These are phyloP conservation scores for Scaptomyza cyrtandrae DNA, from an alignment of 2,888 invertebrate genomes.

Conservation along the genomic window DNA sequence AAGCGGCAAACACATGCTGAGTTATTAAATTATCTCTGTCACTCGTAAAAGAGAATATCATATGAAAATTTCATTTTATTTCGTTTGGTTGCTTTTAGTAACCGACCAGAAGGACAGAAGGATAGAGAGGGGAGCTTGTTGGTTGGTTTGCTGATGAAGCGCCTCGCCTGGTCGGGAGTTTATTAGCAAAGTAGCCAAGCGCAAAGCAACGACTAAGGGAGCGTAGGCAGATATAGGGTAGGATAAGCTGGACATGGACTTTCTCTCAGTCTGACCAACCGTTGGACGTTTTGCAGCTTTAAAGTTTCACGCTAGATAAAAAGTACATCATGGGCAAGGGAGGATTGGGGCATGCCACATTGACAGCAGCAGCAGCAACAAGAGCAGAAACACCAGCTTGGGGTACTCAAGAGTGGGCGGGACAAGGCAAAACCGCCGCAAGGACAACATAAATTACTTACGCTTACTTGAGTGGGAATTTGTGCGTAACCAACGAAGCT, in stretches of 20 bases:
- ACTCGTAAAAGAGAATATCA: slow-evolving; percentile 75
- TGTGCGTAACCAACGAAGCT: slow-evolving; percentile 81
- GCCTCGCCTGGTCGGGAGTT: slow-evolving; percentile 55
- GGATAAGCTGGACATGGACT: slow-evolving; percentile 50
- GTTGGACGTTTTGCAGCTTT: slow-evolving; percentile 63
- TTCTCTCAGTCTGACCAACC: slow-evolving; percentile 47
- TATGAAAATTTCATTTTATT: slow-evolving; percentile 79
- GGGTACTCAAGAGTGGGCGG: slow-evolving; percentile 5
- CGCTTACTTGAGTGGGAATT: slow-evolving; percentile 82
- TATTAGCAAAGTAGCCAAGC: slow-evolving; percentile 79
- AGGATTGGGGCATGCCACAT: slow-evolving; percentile 11
- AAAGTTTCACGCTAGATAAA: slow-evolving; percentile 75
- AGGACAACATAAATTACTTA: slow-evolving; percentile 82
- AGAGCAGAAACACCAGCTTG: not conserved
- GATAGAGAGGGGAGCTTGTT: not conserved
- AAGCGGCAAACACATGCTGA: slow-evolving; percentile 64
- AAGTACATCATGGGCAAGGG: slow-evolving; percentile 32
- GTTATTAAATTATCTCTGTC: slow-evolving; percentile 77
- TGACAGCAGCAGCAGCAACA: slow-evolving; percentile 8
- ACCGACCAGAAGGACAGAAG: slow-evolving; percentile 11
- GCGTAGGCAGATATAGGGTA: slow-evolving; percentile 12
- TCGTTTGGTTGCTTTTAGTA: slow-evolving; percentile 69
- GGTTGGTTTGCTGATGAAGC: slow-evolving; percentile 29
- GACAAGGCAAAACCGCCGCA: slow-evolving; percentile 63
- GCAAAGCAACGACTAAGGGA: slow-evolving; percentile 52